phyloP scores from a whole-genome alignment of 2,888 invertebrate species.

The Galerucella pusilla region DNA sequence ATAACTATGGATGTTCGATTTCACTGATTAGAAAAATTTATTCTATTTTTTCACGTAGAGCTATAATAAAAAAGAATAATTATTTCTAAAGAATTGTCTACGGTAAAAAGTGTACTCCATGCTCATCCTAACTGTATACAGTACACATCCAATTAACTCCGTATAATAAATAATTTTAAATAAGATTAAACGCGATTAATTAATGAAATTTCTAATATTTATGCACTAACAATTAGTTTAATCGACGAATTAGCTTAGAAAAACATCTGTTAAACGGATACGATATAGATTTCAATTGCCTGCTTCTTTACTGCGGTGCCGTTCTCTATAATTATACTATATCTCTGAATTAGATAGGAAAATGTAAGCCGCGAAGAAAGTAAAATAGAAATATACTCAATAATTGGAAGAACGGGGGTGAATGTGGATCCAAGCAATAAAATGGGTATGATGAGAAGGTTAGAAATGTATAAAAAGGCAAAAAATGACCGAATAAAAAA shows the following conservation, averaged over 20 bases:
- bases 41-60: too few relatives aligned
- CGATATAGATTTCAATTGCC: conserved; percentile 2
- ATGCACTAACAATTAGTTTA: conserved; percentile 19
- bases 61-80: too few relatives aligned
- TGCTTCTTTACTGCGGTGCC: conserved; percentile 9
- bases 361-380: too few relatives aligned
- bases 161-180: neutral
- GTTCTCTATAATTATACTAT: neutral
- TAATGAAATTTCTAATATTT: neutral
- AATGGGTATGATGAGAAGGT: too few relatives aligned
- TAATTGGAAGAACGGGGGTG: neutral
- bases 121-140: neutral
- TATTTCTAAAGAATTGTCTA: too few relatives aligned
- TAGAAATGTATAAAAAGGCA: too few relatives aligned
- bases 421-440: too few relatives aligned
- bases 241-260: conserved; percentile 23
- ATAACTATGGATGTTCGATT: too few relatives aligned
- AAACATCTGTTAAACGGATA: conserved; percentile 27
- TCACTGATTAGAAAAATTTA: too few relatives aligned
- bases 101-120: neutral
- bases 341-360: neutral
- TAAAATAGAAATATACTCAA: too few relatives aligned
- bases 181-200: neutral
- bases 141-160: neutral
- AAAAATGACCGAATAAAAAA: too few relatives aligned